Percentiles rank a stretch among this genome's conserved stretches.
Evolutionary conservation across 2,797 vertebrate species (phyloP).

Genomic region (Premnoplex brunnescens): DNA sequence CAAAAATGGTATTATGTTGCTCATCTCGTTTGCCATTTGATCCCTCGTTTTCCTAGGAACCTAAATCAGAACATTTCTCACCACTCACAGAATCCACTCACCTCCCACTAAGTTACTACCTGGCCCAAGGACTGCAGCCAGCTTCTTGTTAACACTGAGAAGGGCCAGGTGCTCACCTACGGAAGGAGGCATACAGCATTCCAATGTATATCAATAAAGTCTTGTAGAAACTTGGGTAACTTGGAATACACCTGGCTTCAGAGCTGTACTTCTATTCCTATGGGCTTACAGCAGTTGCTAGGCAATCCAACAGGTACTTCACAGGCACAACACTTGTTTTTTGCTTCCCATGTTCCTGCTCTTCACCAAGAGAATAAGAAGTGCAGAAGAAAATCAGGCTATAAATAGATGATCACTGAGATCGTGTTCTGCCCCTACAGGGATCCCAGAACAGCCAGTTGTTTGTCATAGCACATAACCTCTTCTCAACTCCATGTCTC

Average conservation of each 20-base stretch:
- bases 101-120: neutral
- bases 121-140: neutral
- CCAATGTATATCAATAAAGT: neutral
- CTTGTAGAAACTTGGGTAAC: neutral
- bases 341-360: neutral
- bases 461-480: neutral
- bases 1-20: neutral
- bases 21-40: neutral
- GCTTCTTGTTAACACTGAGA: neutral
- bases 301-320: neutral
- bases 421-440: neutral
- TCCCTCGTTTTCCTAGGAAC: neutral
- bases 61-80: neutral
- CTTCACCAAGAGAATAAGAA: neutral
- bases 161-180: neutral
- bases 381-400: neutral
- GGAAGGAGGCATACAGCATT: neutral
- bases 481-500: neutral
- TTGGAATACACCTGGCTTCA: neutral
- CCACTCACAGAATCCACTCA: neutral
- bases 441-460: neutral
- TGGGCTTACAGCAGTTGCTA: neutral
- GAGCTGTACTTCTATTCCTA: neutral
- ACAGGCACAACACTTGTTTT: neutral
- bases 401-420: neutral